phyloP scores from a whole-genome alignment of 2,113 vertebrate genomes.

The Anolis sagrei region DNA sequence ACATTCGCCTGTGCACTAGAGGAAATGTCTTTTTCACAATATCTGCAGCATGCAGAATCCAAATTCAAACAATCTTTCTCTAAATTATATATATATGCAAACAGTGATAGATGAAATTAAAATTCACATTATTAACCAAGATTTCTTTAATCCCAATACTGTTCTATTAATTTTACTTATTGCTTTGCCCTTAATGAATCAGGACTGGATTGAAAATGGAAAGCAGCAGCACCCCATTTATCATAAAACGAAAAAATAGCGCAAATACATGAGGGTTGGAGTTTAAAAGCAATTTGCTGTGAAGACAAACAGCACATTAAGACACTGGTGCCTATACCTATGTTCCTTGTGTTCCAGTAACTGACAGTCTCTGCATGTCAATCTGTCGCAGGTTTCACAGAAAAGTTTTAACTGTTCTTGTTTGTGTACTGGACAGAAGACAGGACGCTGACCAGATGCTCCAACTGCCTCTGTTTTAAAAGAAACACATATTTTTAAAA shows the following conservation, averaged over 20 bases:
- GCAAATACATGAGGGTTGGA: not conserved
- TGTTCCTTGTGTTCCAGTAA: constrained; percentile 98
- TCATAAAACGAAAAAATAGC: not conserved
- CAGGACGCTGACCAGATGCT: constrained; percentile 90
- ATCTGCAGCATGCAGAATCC: not conserved
- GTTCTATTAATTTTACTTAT: constrained; percentile 8
- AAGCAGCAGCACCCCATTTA: not conserved
- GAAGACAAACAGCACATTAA: constrained; percentile 32
- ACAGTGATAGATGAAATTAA: not conserved
- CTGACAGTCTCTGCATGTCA: constrained; percentile 98
- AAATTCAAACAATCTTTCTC: not conserved
- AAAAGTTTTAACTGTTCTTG: constrained; percentile 98
- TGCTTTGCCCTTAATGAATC: not conserved
- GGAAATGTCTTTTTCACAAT: not conserved
- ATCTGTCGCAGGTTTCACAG: constrained; percentile 97
- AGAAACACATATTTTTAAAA: constrained; percentile 69
- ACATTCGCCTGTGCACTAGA: not conserved
- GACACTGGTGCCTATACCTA: constrained; percentile 81
- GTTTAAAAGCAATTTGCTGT: constrained; percentile 11
- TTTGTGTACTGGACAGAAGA: constrained; percentile 98
- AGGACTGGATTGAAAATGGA: not conserved
- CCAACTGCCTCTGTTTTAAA: constrained; percentile 87
- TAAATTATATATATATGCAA: not conserved
- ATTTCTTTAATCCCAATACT: not conserved
- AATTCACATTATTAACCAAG: not conserved